Evolutionary conservation across 2,888 invertebrate genomes (phyloP).

Genomic region (Apamea epomidion): DNA sequence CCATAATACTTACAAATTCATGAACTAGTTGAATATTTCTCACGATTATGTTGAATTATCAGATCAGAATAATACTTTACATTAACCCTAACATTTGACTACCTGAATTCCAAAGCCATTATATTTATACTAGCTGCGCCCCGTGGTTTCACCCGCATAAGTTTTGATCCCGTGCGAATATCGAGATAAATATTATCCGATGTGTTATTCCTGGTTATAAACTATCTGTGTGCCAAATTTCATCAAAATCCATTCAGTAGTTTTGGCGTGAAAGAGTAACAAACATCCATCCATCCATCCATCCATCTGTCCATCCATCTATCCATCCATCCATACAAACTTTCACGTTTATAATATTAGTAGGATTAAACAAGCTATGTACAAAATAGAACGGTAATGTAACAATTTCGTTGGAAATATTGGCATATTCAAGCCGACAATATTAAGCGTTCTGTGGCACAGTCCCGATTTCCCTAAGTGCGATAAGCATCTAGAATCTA

Average conservation of each 20-base stretch:
- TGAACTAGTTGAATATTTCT: constrained; percentile 1
- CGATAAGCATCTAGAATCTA: constrained; percentile 81
- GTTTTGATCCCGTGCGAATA: no score
- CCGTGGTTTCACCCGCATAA: no score
- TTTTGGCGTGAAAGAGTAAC: no score
- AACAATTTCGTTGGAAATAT: constrained; percentile 51
- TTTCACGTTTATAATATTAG: no score
- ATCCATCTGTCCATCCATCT: no score
- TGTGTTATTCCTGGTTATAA: no score
- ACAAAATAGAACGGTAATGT: constrained; percentile 40
- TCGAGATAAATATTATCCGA: no score
- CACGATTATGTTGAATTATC: constrained; percentile 1
- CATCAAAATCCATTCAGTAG: no score
- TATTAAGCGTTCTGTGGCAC: constrained; percentile 65
- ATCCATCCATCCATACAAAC: no score
- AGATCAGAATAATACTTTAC: constrained; percentile 9
- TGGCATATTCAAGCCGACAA: constrained; percentile 57
- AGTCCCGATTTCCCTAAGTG: constrained; percentile 73
- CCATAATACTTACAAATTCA: not conserved
- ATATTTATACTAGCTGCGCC: constrained; percentile 4
- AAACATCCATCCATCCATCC: no score
- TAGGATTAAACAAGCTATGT: constrained; percentile 14
- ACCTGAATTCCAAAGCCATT: constrained; percentile 32
- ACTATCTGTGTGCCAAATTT: no score
- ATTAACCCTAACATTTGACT: constrained; percentile 8